phyloP scores from a whole-genome alignment of 2,797 vertebrate species.

The Tenualosa ilisha region DNA sequence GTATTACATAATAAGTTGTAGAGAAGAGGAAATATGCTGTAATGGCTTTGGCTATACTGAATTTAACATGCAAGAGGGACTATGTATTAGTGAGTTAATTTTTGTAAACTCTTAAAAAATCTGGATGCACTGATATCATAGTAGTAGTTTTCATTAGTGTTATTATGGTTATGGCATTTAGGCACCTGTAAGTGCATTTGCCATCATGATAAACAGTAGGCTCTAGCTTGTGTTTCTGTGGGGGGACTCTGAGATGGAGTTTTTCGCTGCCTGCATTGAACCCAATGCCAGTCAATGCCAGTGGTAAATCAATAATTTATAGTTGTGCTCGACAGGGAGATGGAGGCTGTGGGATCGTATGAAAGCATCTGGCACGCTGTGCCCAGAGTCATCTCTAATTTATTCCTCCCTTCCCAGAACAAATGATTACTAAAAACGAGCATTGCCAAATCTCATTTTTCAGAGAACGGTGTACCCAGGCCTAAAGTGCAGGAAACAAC shows the following conservation, averaged over 20 bases:
- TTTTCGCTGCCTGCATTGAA: not conserved
- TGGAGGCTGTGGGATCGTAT: conserved; percentile 15
- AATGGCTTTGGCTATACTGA: not conserved
- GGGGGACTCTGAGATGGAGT: not conserved
- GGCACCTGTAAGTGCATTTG: not conserved
- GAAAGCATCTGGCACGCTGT: not conserved
- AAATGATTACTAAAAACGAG: not conserved
- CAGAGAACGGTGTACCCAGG: conserved; percentile 6
- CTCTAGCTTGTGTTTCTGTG: not conserved
- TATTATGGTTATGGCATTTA: not conserved
- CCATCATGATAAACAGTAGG: not conserved
- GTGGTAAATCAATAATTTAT: conserved; percentile 17
- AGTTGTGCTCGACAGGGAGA: conserved; percentile 13
- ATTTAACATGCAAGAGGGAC: not conserved
- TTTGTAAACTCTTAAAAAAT: not conserved
- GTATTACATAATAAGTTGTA: not conserved
- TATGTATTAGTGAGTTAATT: not conserved
- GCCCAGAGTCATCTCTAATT: conserved; percentile 7
- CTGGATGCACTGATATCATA: not conserved
- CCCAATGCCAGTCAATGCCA: conserved; percentile 3
- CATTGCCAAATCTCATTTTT: conserved; percentile 13
- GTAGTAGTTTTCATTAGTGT: not conserved
- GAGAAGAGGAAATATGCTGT: not conserved
- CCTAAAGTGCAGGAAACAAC: not conserved
- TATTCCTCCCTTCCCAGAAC: conserved; percentile 6